Base-by-base conservation (phyloP, 2,113 vertebrate species). In the Proterorhinus semilunaris region DNA sequence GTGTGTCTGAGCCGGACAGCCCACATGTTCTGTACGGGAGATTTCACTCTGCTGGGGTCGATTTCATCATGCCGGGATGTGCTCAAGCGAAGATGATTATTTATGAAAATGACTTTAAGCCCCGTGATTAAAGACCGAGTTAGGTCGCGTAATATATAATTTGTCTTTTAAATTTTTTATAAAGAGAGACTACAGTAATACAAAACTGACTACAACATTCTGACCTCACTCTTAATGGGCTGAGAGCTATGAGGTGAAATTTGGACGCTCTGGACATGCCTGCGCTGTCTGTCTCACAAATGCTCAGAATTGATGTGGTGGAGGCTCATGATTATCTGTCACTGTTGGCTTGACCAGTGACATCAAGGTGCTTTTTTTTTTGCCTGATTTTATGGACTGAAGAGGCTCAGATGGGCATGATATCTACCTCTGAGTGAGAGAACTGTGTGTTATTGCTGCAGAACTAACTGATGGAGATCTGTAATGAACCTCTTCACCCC, bases 21-120 rank as follows among this genome's bases (percentile, higher is more conserved):
- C 58, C 58, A 45, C 58, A 45, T 61, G 58, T 44, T 44, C 36
- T 45, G 36, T n/a, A 51, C 49, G 15, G 11, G 42, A 61, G 58
- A 61, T 61, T 61, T 61, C 58, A 61, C 58, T 45, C 43, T 43
- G 36, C 42, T 44, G 42, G 58, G 42, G 58, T 45, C 13, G 58
- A 45, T 61, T 61, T 61, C 58, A 42, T 61, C 58, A 61, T 45
- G 58, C 58, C 45, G 58, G n/a, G 58, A 61, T 45, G 58, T 61
- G 42, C 58, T 44, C 58, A 45, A 61, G 36, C 42, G n/a, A 61
- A 61, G 58, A 8, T 43, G 58, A 61, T 61, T n/a, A 61, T 44
- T 61, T 61, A 44, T 44, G 58, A 61, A 61, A 61, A 61, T 45
- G 3, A 44, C 58, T 61, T 61, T 44, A 61, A 44, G 42, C 13